Evolutionary conservation across 2,888 invertebrate species (phyloP), one percentile per base, ranked within the genome.

Genomic region (Quadriops clusia): DNA sequence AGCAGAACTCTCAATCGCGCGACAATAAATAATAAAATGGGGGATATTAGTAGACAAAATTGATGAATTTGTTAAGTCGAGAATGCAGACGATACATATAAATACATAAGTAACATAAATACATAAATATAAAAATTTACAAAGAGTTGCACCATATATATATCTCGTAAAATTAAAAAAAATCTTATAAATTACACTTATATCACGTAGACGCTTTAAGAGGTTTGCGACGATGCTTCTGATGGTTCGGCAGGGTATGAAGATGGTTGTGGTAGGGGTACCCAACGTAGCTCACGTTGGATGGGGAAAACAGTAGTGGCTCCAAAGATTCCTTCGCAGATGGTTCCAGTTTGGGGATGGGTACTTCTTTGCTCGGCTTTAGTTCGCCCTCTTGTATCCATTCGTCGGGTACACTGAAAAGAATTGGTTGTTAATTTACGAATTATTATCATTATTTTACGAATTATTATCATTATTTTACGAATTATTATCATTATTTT

Each of bases 331-430:
- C 67, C 52, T 70, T 70, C 8, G 67, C 63, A 37, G 60, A 54
- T 6, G 61, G 59, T 5, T 68, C 58, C 39, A 74, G 56, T 30
- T 57, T 46, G 3, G 67, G 60, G 32, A 74, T 71, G 50, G 70
- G 65, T 22, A 78, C 67, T 20, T 65, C 61, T 60, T 76, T 78
- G 39, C 70, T 67, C 30, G 70, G 66, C 47, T 65, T 67, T 54
- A 74, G 74, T 37, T 75, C 73, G 54, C 74, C 71, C 58, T 83
- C 85, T 1, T 74, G 66, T 41, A 89, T 69, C 90, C 90, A 90
- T 54, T 85, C 81, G 60, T 90, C 87, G 11, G 82, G 77, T 57
- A 86, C 63, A 51, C 89, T 89, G 66, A 7, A 65, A 65, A 39
- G 32, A 36, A n/a, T n/a, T n/a, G n/a, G n/a, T n/a, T n/a, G n/a